Conservation (phyloP, 2,888 invertebrate species). For the Pristionchus mayeri region DNA sequence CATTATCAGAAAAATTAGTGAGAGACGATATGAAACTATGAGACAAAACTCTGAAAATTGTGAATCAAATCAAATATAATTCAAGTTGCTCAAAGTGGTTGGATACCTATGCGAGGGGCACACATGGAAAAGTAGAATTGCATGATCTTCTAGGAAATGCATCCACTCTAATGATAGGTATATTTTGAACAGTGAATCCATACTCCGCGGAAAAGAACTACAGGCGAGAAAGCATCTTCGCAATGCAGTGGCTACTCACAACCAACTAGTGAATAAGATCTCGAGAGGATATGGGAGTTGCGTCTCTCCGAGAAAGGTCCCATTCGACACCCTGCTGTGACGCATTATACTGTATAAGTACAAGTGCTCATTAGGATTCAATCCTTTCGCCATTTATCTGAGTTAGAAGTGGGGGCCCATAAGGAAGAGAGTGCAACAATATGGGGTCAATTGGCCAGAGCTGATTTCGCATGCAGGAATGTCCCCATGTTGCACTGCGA, state of each 20-base stretch:
- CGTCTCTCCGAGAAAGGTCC: not conserved
- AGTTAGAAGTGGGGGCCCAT: not conserved
- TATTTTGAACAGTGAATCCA: not conserved
- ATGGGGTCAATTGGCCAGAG: conserved; percentile 23
- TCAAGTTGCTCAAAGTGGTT: too few relatives aligned
- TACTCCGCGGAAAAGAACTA: not conserved
- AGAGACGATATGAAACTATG: too few relatives aligned
- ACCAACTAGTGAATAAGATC: too few relatives aligned
- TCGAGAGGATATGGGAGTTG: not conserved
- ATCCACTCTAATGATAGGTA: not conserved
- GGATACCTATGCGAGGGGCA: too few relatives aligned
- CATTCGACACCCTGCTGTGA: not conserved
- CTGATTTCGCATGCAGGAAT: conserved; percentile 36
- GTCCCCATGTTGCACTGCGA: too few relatives aligned
- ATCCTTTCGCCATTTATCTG: not conserved
- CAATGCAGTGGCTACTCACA: too few relatives aligned
- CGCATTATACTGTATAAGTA: conserved; percentile 2
- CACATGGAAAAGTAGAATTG: not conserved
- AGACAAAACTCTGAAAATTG: too few relatives aligned
- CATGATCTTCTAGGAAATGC: not conserved
- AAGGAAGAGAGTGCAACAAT: conserved; percentile 41
- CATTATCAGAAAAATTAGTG: not conserved
- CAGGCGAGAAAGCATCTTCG: too few relatives aligned
- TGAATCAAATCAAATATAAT: too few relatives aligned
- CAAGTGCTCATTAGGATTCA: conserved; percentile 11